phyloP scores from a whole-genome alignment of 1,140 invertebrate species.

The Diorhabda sublineata region DNA sequence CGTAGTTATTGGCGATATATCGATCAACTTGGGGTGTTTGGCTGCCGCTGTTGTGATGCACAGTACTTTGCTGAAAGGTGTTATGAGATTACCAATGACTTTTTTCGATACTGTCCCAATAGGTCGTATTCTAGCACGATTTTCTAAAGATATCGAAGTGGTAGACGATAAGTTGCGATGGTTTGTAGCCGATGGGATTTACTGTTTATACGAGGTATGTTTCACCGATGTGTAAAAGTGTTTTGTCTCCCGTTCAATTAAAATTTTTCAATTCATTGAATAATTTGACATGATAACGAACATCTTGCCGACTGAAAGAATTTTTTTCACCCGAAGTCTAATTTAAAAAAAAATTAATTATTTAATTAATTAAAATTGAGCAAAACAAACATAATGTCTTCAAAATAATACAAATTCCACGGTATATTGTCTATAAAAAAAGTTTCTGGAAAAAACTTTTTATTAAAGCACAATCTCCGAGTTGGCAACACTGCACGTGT shows the following conservation, averaged over 20 bases:
- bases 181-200: slow-evolving; percentile 67
- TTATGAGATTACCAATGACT: slow-evolving; percentile 70
- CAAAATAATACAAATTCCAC: too few species aligned
- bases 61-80: slow-evolving; percentile 64
- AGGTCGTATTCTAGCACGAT: slow-evolving; percentile 81
- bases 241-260: background rate
- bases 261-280: too few species aligned
- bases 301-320: too few species aligned
- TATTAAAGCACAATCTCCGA: too few species aligned
- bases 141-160: slow-evolving; percentile 72
- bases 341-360: too few species aligned
- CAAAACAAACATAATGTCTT: too few species aligned
- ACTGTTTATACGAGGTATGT: slow-evolving; percentile 77
- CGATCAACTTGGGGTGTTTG: slow-evolving; percentile 44
- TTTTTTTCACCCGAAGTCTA: too few species aligned
- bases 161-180: slow-evolving; percentile 69
- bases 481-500: too few species aligned
- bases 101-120: slow-evolving; percentile 87
- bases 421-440: too few species aligned
- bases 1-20: slow-evolving; percentile 61
- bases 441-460: too few species aligned
- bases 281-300: too few species aligned
- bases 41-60: slow-evolving; percentile 73
- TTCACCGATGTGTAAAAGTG: background rate
- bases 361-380: too few species aligned